Evolutionary conservation across 2,888 invertebrate genomes (phyloP), one percentile per base, ranked within the genome.

Genomic region (Syritta pipiens): DNA sequence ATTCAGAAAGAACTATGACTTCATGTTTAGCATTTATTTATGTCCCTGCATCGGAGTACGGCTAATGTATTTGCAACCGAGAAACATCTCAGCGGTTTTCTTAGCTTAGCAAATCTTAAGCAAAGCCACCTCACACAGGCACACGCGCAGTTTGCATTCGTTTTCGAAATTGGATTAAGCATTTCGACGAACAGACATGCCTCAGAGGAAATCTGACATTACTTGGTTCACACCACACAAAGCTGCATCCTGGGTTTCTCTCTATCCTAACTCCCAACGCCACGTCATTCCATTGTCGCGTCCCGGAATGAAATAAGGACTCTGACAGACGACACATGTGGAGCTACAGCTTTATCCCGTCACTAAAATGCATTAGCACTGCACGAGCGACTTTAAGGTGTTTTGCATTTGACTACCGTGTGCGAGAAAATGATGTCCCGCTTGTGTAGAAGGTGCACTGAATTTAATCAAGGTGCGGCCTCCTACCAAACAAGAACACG

Each of bases 381-480:
- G 68, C 68, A 69, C 59, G 59, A 51, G 32, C 20, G 48, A 49
- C 32, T 59, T 49, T 37, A 42, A 24, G 40, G 49, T 59, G 59
- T 59, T 30, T 59, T 49, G 49, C 30, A 49, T 48, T 48, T 68
- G 37, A 26, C 67, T 68, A 48, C 37, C 2, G n/a, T 40, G 22
- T 46, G 42, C 28, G 30, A 44, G 53, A 65, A 51, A 44, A 44
- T 51, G 44, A 65, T 53, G 53, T 65, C 63, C 53, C 53, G 53
- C 44, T 32, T 53, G 63, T 53, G 57, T 48, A 17, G 19, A 49
- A 17, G 30, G 19, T 28, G 42, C 12, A 53, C 46, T 22, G 42
- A 62, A 75, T 69, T 68, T 69, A 75, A 69, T 62, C 62, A 69
- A 62, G 60, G 40, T 46, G 46, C 48, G 62, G 60, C 42, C 30